These are phyloP conservation scores for Trachelus stipa DNA, from an alignment of 2,888 invertebrate genomes.

Conservation along the genomic window DNA sequence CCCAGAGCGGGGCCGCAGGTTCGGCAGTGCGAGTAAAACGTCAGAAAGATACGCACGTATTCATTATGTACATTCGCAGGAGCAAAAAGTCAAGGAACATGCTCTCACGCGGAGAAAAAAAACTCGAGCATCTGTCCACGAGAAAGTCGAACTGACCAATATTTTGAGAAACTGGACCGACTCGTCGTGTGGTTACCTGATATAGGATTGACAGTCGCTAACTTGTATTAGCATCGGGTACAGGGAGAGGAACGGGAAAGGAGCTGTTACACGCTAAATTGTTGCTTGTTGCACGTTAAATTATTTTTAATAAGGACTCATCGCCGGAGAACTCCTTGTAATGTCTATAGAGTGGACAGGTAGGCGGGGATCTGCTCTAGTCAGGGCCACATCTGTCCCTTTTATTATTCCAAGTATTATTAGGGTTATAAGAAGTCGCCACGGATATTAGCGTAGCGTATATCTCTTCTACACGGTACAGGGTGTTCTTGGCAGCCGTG, in stretches of 20 bases:
- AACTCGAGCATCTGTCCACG: not conserved
- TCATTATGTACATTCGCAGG: not conserved
- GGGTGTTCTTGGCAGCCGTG: constrained; percentile 3
- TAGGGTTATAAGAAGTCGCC: constrained; percentile 23
- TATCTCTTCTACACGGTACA: not conserved
- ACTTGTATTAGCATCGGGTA: not conserved
- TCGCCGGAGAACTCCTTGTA: not conserved
- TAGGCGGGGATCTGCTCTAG: not conserved
- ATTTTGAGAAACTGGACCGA: not conserved
- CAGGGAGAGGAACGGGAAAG: no score
- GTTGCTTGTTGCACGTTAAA: not conserved
- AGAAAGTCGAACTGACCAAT: not conserved
- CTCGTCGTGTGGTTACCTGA: not conserved
- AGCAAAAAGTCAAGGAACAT: not conserved
- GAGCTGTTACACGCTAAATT: not conserved
- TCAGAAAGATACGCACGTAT: not conserved
- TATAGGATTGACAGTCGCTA: not conserved
- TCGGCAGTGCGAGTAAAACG: not conserved
- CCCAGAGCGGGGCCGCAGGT: constrained; percentile 37
- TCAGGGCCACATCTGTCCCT: constrained; percentile 19
- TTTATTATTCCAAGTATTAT: constrained; percentile 14
- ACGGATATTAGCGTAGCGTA: constrained; percentile 19
- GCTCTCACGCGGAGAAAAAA: not conserved
- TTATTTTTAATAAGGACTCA: not conserved
- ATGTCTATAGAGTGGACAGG: not conserved